A percentile compares a stretch with the other conserved stretches of the same genome.
Evolutionary conservation across 2,888 invertebrate species (phyloP).

Genomic region (Andrena chrysosceles): DNA sequence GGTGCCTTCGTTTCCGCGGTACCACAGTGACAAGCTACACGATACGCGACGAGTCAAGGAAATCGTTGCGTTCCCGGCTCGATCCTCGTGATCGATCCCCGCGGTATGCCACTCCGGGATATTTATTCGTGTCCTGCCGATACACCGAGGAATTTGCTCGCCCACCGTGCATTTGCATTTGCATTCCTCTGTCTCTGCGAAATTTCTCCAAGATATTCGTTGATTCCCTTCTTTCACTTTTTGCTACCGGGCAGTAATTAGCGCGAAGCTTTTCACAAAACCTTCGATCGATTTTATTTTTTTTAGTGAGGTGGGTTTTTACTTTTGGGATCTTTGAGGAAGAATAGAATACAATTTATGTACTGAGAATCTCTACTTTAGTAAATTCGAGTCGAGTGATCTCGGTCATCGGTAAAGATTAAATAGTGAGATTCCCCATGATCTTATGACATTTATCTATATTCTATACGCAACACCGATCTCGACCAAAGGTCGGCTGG

Average conservation of each 20-base stretch:
- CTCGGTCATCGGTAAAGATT: no score
- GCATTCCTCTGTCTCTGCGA: neutral
- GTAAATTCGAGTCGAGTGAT: no score
- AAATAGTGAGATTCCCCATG: no score
- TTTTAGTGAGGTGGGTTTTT: no score
- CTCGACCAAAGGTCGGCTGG: conserved; percentile 3
- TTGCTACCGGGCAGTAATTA: no score
- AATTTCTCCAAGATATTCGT: neutral
- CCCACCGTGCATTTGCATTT: conserved; percentile 15
- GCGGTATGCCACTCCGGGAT: neutral
- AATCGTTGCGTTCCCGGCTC: conserved; percentile 59
- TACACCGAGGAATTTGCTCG: conserved; percentile 29
- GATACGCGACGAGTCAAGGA: conserved; percentile 42
- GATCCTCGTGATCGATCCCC: conserved; percentile 32
- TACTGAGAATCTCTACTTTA: no score
- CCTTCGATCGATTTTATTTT: neutral
- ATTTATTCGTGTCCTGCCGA: conserved; percentile 21
- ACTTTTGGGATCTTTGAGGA: no score
- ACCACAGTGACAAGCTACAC: conserved; percentile 54
- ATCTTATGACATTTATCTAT: no score
- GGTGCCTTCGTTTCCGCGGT: conserved; percentile 66
- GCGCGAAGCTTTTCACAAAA: neutral
- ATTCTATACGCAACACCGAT: conserved; percentile 24
- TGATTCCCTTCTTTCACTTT: conserved; percentile 1
- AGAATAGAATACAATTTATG: no score